These are phyloP conservation scores for Amitus sp. DNA, from an alignment of 2,888 invertebrate species.

Conservation along the genomic window DNA sequence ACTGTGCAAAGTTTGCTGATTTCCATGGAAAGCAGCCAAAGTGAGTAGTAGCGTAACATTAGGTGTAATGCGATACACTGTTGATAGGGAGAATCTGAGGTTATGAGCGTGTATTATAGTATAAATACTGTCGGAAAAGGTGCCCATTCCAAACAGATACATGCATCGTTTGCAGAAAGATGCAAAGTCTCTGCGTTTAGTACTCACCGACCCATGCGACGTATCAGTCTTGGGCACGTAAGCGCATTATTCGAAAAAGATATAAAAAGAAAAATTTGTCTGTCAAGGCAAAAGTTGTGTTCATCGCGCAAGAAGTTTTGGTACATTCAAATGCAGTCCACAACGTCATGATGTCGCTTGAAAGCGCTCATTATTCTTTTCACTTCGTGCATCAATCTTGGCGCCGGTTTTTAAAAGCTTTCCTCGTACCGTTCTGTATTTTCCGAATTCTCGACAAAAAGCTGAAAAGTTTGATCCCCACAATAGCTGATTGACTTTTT, in stretches of 20 bases:
- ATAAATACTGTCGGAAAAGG: constrained; percentile 39
- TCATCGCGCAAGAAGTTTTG: neutral
- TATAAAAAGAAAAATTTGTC: constrained; percentile 15
- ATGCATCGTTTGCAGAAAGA: constrained; percentile 44
- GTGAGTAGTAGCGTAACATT: constrained; percentile 43
- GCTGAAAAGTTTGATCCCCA: constrained; percentile 54
- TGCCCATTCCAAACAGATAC: constrained; percentile 46
- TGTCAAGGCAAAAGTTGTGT: neutral
- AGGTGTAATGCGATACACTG: constrained; percentile 43
- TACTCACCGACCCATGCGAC: constrained; percentile 17
- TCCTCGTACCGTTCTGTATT: constrained; percentile 36
- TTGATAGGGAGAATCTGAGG: constrained; percentile 24
- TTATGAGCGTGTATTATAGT: constrained; percentile 12
- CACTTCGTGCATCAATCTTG: constrained; percentile 13
- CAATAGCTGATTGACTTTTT: constrained; percentile 52
- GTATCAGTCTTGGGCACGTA: constrained; percentile 23
- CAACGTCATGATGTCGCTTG: neutral
- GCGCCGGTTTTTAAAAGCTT: constrained; percentile 7
- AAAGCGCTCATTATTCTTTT: constrained; percentile 4
- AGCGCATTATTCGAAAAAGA: constrained; percentile 10
- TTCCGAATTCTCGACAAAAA: constrained; percentile 53
- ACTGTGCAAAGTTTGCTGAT: constrained; percentile 28
- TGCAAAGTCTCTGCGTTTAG: constrained; percentile 23
- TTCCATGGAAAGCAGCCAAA: constrained; percentile 30
- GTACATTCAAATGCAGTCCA: neutral